A percentile compares a stretch with the other conserved stretches of the same genome.
These are phyloP conservation scores for Bombylius discolor DNA, from an alignment of 2,888 invertebrate genomes.

Conservation along the genomic window DNA sequence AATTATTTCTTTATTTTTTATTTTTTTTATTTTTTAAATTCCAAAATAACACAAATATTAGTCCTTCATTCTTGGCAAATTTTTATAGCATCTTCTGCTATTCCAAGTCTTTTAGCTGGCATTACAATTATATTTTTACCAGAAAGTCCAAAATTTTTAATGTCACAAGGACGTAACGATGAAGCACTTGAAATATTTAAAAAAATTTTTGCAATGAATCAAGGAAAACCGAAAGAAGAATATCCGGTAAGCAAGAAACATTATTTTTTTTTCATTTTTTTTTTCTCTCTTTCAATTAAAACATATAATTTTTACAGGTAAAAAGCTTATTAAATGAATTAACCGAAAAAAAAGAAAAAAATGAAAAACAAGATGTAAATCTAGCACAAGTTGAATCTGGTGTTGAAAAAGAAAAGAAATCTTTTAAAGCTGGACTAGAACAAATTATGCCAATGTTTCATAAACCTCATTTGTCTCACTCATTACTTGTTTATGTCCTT, in stretches of 20 bases:
- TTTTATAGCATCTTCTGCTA: constrained; percentile 39
- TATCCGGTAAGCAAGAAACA: constrained; percentile 46
- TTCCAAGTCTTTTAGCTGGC: constrained; percentile 51
- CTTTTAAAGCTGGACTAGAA: constrained; percentile 42
- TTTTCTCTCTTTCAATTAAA: too few species aligned
- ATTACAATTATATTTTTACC: constrained; percentile 44
- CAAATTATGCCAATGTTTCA: constrained; percentile 54
- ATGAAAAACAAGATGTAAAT: not conserved
- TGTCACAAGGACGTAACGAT: constrained; percentile 26
- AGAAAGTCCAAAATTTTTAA: constrained; percentile 31
- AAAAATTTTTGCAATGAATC: constrained; percentile 52
- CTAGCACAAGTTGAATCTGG: not conserved
- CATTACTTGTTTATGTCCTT: constrained; percentile 49
- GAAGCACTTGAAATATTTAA: constrained; percentile 28
- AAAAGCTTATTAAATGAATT: not conserved
- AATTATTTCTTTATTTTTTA: not conserved
- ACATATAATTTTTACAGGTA: not conserved
- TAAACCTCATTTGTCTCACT: constrained; percentile 46
- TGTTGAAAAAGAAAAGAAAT: constrained; percentile 9
- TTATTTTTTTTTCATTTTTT: not conserved
- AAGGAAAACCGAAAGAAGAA: constrained; percentile 44
- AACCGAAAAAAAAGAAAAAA: not conserved
- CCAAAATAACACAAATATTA: not conserved
- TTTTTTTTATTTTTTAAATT: not conserved
- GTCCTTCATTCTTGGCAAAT: constrained; percentile 42